Percentiles rank a stretch among this genome's conserved stretches.
These are phyloP conservation scores for Leuctra nigra DNA, from an alignment of 2,888 invertebrate species.

Conservation along the genomic window DNA sequence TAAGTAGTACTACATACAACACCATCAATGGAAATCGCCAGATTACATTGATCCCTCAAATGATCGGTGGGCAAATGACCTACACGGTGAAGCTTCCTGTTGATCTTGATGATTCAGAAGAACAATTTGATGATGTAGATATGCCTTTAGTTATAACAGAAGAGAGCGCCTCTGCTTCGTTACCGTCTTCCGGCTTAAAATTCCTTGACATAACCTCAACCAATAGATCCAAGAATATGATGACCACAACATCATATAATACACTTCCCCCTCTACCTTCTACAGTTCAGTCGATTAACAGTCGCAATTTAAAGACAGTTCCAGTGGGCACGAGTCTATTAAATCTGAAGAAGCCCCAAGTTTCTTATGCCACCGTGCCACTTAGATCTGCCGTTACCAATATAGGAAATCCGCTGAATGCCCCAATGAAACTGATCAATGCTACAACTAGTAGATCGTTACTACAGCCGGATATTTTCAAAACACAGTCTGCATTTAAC, in stretches of 20 bases:
- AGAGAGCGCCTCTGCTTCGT: too few species aligned
- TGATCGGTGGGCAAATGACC: constrained; percentile 27
- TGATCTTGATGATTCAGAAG: neutral
- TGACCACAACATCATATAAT: neutral
- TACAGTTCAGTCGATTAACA: neutral
- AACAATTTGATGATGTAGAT: neutral
- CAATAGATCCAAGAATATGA: neutral
- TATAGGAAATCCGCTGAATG: too few species aligned
- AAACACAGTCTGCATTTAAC: neutral
- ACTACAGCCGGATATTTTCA: neutral
- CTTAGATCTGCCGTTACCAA: neutral
- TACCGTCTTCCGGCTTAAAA: neutral
- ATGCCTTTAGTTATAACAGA: neutral
- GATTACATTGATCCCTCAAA: constrained; percentile 28
- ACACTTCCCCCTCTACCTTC: neutral
- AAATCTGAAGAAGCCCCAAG: neutral
- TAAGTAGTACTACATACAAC: constrained; percentile 16
- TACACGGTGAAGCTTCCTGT: constrained; percentile 28
- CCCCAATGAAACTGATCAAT: neutral
- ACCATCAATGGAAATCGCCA: constrained; percentile 21
- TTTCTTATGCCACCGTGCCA: neutral
- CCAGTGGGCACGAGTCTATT: neutral
- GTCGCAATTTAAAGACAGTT: neutral
- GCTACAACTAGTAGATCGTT: neutral
- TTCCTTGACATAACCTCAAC: neutral